Conservation (phyloP, 2,797 vertebrate species). For the Notoglanidium macrostoma region DNA sequence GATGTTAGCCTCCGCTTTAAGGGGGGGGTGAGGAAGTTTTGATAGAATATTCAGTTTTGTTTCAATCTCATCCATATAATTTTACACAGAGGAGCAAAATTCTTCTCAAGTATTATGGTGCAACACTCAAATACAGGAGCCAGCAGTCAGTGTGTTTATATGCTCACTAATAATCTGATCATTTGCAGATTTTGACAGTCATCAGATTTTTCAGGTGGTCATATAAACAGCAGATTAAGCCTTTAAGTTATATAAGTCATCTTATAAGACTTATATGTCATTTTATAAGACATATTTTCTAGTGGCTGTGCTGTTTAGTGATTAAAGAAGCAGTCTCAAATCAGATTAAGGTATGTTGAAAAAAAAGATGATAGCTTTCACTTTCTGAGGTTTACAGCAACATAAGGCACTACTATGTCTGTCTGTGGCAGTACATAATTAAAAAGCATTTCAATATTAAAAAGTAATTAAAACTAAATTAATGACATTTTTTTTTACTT, state of each 20-base stretch:
- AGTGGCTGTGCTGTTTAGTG: background rate
- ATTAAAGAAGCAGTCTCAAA: background rate
- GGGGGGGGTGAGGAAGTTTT: background rate
- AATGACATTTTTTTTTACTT: no score
- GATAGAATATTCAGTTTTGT: background rate
- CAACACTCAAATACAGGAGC: background rate
- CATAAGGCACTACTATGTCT: background rate
- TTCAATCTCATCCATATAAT: background rate
- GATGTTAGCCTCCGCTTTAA: background rate
- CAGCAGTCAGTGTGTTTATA: background rate
- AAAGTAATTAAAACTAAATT: background rate
- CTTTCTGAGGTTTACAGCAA: background rate
- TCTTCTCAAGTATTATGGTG: no score
- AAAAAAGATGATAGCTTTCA: background rate
- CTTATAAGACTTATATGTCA: no score
- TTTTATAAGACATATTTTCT: background rate
- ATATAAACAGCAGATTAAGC: constrained; percentile 8
- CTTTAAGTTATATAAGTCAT: constrained; percentile 1
- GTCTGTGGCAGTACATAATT: background rate
- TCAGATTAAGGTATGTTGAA: background rate
- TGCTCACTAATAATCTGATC: background rate
- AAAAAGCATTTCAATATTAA: background rate
- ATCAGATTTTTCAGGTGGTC: constrained; percentile 1
- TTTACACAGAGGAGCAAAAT: background rate
- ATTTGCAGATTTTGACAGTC: constrained; percentile 16